These are phyloP conservation scores for Perccottus glenii DNA, from an alignment of 2,113 vertebrate species.

Conservation along the genomic window DNA sequence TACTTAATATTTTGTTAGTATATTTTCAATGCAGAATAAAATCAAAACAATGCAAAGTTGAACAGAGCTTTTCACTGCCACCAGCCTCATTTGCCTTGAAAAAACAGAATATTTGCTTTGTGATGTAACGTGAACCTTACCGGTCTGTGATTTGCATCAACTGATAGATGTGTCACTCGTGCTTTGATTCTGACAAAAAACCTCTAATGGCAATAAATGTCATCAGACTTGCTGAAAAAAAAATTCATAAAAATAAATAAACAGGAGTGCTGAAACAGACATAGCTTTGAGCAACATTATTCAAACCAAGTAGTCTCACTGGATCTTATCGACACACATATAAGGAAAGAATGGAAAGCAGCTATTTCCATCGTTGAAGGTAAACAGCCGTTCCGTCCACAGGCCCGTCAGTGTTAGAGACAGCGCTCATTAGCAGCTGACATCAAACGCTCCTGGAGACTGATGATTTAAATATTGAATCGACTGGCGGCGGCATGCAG, in stretches of 20 bases:
- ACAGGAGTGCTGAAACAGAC: slow-evolving; percentile 52
- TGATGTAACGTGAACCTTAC: slow-evolving; percentile 37
- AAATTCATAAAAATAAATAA: too few relatives aligned
- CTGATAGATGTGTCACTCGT: slow-evolving; percentile 21
- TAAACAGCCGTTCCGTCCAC: slow-evolving; percentile 69
- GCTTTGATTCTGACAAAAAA: slow-evolving; percentile 62
- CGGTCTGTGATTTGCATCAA: slow-evolving; percentile 46
- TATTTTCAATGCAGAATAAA: too few relatives aligned
- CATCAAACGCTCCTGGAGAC: slow-evolving; percentile 71
- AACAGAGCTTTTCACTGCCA: slow-evolving; percentile 9
- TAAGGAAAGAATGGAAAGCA: slow-evolving; percentile 59
- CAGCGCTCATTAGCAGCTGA: slow-evolving; percentile 68
- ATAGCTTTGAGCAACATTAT: slow-evolving; percentile 41
- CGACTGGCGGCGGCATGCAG: slow-evolving; percentile 49
- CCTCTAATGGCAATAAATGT: slow-evolving; percentile 63
- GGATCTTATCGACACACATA: slow-evolving; percentile 62
- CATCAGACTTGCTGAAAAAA: slow-evolving; percentile 64
- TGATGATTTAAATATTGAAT: slow-evolving; percentile 77
- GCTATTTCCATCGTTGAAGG: slow-evolving; percentile 60
- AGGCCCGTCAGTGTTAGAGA: slow-evolving; percentile 66
- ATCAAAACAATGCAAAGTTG: slow-evolving; percentile 1
- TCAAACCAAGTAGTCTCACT: slow-evolving; percentile 64
- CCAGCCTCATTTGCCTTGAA: slow-evolving; percentile 21
- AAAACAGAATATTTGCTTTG: slow-evolving; percentile 44
- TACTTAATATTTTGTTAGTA: too few relatives aligned